Conservation (phyloP, 2,888 invertebrate species). For the Monopis laevigella region DNA sequence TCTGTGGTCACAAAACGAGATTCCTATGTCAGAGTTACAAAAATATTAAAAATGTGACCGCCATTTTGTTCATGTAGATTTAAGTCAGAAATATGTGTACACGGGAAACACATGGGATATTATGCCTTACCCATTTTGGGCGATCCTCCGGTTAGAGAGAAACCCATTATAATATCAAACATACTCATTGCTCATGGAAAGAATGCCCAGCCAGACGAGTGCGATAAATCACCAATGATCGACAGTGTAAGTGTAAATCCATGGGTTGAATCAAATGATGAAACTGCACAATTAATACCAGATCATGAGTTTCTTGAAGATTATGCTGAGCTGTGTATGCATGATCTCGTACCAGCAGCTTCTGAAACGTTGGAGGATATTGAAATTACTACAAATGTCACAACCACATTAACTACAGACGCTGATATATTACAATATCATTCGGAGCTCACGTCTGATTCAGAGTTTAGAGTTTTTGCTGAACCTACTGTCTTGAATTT, state of each 20-base stretch:
- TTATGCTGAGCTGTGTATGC: neutral
- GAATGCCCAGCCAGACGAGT: neutral
- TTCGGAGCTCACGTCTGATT: too few species aligned
- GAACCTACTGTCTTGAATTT: too few species aligned
- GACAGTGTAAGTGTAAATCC: neutral
- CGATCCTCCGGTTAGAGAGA: neutral
- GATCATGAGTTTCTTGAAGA: neutral
- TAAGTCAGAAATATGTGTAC: slow-evolving; percentile 1
- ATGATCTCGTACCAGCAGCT: neutral
- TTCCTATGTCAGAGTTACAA: too few species aligned
- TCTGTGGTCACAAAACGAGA: too few species aligned
- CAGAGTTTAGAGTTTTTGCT: too few species aligned
- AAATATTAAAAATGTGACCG: too few species aligned
- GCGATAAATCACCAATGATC: too few species aligned
- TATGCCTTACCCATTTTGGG: slow-evolving; percentile 9
- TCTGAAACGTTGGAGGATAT: neutral
- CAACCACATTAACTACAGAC: neutral
- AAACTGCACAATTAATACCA: neutral
- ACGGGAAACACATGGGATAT: slow-evolving; percentile 14
- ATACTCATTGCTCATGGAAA: neutral
- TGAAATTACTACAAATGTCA: neutral
- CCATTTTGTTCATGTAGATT: neutral
- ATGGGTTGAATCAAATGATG: neutral
- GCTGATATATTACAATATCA: neutral
- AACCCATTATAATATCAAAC: neutral